Base-by-base conservation (phyloP, 2,113 vertebrate genomes). In the Cathartes aura region DNA sequence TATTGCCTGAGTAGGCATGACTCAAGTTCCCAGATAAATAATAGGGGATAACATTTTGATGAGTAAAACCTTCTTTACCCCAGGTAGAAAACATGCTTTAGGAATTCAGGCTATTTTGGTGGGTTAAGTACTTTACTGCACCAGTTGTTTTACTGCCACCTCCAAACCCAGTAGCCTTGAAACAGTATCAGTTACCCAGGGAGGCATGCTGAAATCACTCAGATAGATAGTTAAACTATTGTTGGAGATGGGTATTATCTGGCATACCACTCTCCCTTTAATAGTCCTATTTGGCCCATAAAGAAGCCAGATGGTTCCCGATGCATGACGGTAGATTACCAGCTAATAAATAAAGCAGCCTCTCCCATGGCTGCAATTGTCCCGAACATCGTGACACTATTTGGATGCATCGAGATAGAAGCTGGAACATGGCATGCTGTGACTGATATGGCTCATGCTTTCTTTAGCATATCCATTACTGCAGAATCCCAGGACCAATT, bases 1-100 rank as follows among this genome's bases (percentile, higher is more conserved):
- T 62, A 29, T 76, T 81, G 20, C 13, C 7, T 2, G 1, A 73
- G 9, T 29, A 73, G 24, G 9, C 0, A 0, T 27, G n/a, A 64
- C 8, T 86, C 26, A n/a, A 86, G 19, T 56, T 86, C 32, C 26
- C 27, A 34, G 32, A 36, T 38, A 50, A 82, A 70, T 24, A 20
- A 34, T 4, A 9, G 8, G 89, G 2, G 8, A 64, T 17, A 43
- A 76, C 5, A 26, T 43, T 93, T 89, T 66, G 34, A 43, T 8
- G 3, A 7, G 5, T 40, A 62, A 83, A 62, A 40, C 3, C 7
- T 70, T 66, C 21, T 64, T 55, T 86, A 38, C 3, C 3, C 16
- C 22, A 56, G 6, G 29, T 70, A 16, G 36, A 53, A 85, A 91
- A 42, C 27, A 60, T 8, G 73, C 11, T 7, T 67, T 53, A 87